phyloP scores from a whole-genome alignment of 2,797 vertebrate species.

The Centropyge bicolor region DNA sequence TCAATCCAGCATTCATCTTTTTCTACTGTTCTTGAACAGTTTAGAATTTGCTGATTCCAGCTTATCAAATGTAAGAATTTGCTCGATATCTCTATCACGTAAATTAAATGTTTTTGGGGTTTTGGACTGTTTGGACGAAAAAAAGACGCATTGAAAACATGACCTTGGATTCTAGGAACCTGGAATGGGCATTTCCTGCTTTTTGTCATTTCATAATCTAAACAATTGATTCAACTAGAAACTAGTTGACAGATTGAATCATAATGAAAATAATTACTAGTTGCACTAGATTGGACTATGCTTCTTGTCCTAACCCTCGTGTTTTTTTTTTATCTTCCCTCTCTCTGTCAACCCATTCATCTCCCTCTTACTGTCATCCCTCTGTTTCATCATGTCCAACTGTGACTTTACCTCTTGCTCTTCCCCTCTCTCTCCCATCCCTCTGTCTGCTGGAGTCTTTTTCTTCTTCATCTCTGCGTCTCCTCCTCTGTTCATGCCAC shows the following conservation, averaged over 20 bases:
- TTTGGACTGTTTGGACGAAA: too few relatives aligned
- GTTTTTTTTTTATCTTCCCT: neutral
- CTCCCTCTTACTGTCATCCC: slow-evolving; percentile 3
- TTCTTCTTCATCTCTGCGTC: slow-evolving; percentile 21
- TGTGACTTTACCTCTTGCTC: neutral
- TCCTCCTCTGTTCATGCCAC: slow-evolving; percentile 31
- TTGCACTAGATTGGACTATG: neutral
- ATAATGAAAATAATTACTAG: neutral
- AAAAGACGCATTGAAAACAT: neutral
- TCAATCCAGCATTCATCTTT: neutral
- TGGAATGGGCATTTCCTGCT: neutral
- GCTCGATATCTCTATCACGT: neutral
- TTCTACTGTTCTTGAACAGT: neutral
- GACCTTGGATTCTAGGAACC: neutral
- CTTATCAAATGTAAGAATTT: neutral
- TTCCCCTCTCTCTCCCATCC: slow-evolving; percentile 2
- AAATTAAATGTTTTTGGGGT: neutral
- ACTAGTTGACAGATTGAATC: neutral
- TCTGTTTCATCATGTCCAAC: slow-evolving; percentile 4
- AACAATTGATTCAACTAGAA: neutral
- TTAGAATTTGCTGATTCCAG: neutral
- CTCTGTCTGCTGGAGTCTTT: neutral
- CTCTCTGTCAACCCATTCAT: neutral
- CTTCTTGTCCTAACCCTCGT: neutral
- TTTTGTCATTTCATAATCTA: neutral